Evolutionary conservation across 1,140 invertebrate species (phyloP), one percentile per base, ranked within the genome.

Genomic region (Nomia melanderi): DNA sequence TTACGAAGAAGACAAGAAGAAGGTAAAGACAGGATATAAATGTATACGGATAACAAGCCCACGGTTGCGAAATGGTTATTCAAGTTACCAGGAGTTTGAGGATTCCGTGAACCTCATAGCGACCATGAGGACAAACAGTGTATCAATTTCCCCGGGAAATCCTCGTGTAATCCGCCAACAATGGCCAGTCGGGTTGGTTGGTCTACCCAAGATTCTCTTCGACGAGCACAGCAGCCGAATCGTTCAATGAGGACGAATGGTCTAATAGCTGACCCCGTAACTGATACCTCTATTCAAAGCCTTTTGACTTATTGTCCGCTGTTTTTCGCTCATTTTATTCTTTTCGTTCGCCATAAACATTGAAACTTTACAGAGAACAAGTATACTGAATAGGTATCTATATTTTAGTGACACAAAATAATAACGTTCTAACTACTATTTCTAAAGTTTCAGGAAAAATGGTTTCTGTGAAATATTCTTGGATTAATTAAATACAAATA

Each of bases 61-160:
- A 25, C 31, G 50, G 36, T 59, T 50, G 56, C 17, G 27, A 4
- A 20, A 33, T 33, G 54, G 53, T 81, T 75, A 66, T 71, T 77
- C 80, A 66, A 77, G 73, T 71, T 71, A 53, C 65, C 56, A 6
- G 14, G 74, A 77, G 74, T 27, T 50, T 70, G 27, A 81, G 54
- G 41, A 70, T 72, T 57, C 29, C 27, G 39, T 44, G 44, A 80
- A 47, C 57, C 67, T 77, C 74, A 36, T 39, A 74, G 47, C 67
- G 73, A 14, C 66, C 63, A 67, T 73, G 39, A 54, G 76, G 77
- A 86, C 84, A 84, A 86, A 82, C 79, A 65, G 77, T 82, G 83
- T 88, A 88, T 88, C 87, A 88, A 88, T 88, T 88, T 86, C 85
- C 77, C 39, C 63, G 74, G 79, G 80, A 88, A 88, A 88, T 88